Percentiles rank a stretch among this genome's conserved stretches.
Evolutionary conservation across 2,888 invertebrate genomes (phyloP).

Genomic region (Andrena bucephala): DNA sequence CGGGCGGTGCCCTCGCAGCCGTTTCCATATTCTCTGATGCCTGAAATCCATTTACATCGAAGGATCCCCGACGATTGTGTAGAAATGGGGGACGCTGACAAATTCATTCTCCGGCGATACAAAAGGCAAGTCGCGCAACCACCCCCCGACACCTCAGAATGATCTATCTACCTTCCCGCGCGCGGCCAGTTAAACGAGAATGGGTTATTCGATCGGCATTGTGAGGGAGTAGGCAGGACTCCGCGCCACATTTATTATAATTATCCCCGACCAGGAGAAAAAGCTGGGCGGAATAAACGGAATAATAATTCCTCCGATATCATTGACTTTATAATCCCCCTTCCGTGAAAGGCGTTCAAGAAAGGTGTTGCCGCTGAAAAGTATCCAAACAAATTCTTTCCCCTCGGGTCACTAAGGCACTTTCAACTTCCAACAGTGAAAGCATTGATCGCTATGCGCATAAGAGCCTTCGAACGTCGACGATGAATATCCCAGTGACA

Average conservation of each 20-base stretch:
- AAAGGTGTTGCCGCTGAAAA: too few relatives aligned
- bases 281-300: too few relatives aligned
- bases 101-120: conserved; percentile 44
- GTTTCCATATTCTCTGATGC: conserved; percentile 28
- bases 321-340: too few relatives aligned
- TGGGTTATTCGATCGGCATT: conserved; percentile 45
- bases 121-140: conserved; percentile 21
- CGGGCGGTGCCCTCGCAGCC: not conserved
- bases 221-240: conserved; percentile 19
- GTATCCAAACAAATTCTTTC: too few relatives aligned
- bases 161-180: conserved; percentile 31
- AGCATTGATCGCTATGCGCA: too few relatives aligned
- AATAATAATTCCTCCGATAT: too few relatives aligned
- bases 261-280: conserved; percentile 1
- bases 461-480: not conserved
- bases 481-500: not conserved
- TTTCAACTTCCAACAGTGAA: too few relatives aligned
- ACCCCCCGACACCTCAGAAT: not conserved
- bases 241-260: conserved; percentile 27
- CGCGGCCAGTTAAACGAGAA: conserved; percentile 44
- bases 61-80: not conserved
- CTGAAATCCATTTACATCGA: conserved; percentile 27
- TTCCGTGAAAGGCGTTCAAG: too few relatives aligned
- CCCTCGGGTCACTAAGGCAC: too few relatives aligned
- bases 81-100: conserved; percentile 44